phyloP scores from a whole-genome alignment of 2,888 invertebrate species.

The Ectemnius continuus region DNA sequence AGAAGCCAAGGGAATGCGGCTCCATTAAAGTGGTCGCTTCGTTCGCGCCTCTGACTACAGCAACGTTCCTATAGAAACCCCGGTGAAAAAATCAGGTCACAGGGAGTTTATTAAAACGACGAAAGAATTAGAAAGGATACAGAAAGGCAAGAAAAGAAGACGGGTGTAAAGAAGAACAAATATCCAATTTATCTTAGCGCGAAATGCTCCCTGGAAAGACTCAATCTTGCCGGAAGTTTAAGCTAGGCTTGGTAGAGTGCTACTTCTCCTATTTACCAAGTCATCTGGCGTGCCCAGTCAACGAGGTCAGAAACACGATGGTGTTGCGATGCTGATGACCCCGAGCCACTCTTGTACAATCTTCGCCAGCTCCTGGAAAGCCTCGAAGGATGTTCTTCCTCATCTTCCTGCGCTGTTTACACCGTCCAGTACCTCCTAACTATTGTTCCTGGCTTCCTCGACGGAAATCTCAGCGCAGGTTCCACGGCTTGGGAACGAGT shows the following conservation, averaged over 20 bases:
- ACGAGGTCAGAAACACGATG: slow-evolving; percentile 69
- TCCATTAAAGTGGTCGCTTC: slow-evolving; percentile 56
- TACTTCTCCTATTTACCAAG: slow-evolving; percentile 61
- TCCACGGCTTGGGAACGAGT: not conserved
- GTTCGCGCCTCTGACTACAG: slow-evolving; percentile 55
- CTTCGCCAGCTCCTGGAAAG: slow-evolving; percentile 53
- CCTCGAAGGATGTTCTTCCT: slow-evolving; percentile 29
- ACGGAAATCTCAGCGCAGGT: too few species aligned
- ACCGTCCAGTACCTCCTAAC: not conserved
- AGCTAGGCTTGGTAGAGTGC: slow-evolving; percentile 25
- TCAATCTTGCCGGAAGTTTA: slow-evolving; percentile 38
- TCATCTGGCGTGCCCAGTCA: slow-evolving; percentile 67
- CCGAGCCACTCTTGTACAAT: slow-evolving; percentile 56
- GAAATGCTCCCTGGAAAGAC: slow-evolving; percentile 6
- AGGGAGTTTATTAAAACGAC: too few species aligned
- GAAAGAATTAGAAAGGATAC: slow-evolving; percentile 30
- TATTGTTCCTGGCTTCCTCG: too few species aligned
- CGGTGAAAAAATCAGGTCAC: too few species aligned
- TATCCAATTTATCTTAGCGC: too few species aligned
- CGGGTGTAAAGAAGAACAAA: too few species aligned
- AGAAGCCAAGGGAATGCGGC: slow-evolving; percentile 44
- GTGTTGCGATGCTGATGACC: slow-evolving; percentile 71
- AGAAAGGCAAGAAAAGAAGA: too few species aligned
- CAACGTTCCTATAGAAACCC: slow-evolving; percentile 44
- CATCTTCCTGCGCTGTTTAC: slow-evolving; percentile 26